Base-by-base conservation (phyloP, 2,113 vertebrate species). In the Saimiri boliviensis region DNA sequence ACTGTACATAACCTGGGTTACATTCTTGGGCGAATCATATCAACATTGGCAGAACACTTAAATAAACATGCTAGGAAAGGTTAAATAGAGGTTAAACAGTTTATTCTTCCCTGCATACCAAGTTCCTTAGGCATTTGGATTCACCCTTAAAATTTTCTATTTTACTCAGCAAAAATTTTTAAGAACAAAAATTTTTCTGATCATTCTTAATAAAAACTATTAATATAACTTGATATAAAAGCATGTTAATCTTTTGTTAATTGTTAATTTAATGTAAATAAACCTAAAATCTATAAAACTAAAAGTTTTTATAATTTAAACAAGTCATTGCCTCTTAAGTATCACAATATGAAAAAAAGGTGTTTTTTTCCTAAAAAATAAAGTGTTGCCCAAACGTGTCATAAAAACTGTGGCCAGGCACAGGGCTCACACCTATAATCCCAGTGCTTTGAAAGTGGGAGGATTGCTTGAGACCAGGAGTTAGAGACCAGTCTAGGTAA, bases 11-110 rank as follows among this genome's bases (percentile, higher is more conserved):
- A 97, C 93, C 97, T 98, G 84, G 85, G 94, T 93, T 97, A 98
- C 95, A 97, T 98, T 98, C 96, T 97, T 97, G 94, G 47, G 95
- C 95, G 97, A 97, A 97, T 98, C 96, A 92, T 74, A 96, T 97
- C 95, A 98, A 97, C 97, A 96, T 45, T 74, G 89, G 83, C 89
- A 95, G 96, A 92, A 80, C 2, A 14, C 97, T 97, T 97, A 98
- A 98, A 97, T 95, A 97, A 98, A 97, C 94, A 97, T 87, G 76
- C 6, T 76, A 73, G 79, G 93, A 86, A 94, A 95, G 93, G 90
- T 96, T 94, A 98, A 93, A 96, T 68, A 80, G 96, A 97, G 95
- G 97, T 97, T 96, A 91, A 88, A 93, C 56, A 73, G 70, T 92
- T 97, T 93, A 91, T 60, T 86, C 80, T 92, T 63, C n/a, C 77